Evolutionary conservation across 2,888 invertebrate species (phyloP), one percentile per base, ranked within the genome.

Genomic region (Temnothorax rugatulus): DNA sequence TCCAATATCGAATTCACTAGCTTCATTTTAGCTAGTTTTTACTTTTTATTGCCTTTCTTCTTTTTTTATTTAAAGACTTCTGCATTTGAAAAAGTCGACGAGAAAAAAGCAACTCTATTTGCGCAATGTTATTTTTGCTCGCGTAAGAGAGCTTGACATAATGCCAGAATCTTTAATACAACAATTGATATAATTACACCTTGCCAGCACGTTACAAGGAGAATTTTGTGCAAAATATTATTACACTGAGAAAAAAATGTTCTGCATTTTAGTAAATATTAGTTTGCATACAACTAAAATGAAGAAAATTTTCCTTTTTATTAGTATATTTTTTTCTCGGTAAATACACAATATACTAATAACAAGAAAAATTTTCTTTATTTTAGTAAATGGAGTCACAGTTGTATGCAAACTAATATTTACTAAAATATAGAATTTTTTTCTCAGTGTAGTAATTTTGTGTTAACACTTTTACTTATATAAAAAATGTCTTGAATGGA

Each of bases 1-100:
- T 21, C 50, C 64, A 41, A 41, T 76, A 76, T 76, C 41, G 64
- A 63, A 41, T 81, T 57, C 77, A 34, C 21, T 57, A 71, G 38
- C 25, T 61, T 47, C 44, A 59, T n/a, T 71, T 71, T 71, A 47
- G 25, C 47, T 29, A 9, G n/a, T 18, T 69, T 54, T 34, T 44
- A 4, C 1, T 1, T 41, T 47, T 71, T 29, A 29, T 50, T 13
- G 11, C 25, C 21, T 13, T 21, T 59, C 13, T 25, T 59, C 29
- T 29, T 59, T 41, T 59, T 57, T 50, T 44, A 54, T 77, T 77
- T 61, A 11, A 59, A 47, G 50, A 50, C 50, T 47, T 71, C 13
- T 13, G n/a, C 13, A 54, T 66, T 66, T 66, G n/a, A 34, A 41
- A 47, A 41, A 68, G 29, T 44, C 29, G 29, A 25, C 13, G 25